Percentiles rank a stretch among this genome's conserved stretches.
These are phyloP conservation scores for Craniophora ligustri DNA, from an alignment of 2,888 invertebrate species.

Conservation along the genomic window DNA sequence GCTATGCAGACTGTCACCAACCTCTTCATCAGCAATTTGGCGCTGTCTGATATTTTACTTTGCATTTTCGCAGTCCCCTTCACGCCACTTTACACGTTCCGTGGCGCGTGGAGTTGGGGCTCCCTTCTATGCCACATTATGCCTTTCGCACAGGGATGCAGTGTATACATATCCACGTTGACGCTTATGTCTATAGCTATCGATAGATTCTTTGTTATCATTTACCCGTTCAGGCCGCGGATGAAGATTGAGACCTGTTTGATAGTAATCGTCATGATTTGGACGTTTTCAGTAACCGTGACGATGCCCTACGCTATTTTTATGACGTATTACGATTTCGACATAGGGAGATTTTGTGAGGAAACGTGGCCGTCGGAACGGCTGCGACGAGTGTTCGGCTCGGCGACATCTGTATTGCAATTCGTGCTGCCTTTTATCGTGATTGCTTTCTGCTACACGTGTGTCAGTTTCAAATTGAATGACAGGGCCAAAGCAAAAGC, in stretches of 20 bases:
- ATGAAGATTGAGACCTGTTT: conserved; percentile 97
- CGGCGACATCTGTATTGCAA: conserved; percentile 96
- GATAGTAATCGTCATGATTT: conserved; percentile 95
- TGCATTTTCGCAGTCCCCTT: conserved; percentile 98
- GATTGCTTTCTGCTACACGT: conserved; percentile 97
- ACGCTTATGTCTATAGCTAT: conserved; percentile 99
- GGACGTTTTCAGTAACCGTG: conserved; percentile 95
- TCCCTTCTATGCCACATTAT: conserved; percentile 96
- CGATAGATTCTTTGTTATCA: conserved; percentile 98
- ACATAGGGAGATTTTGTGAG: conserved; percentile 91
- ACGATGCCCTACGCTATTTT: conserved; percentile 97
- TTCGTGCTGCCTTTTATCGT: conserved; percentile 98
- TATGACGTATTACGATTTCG: conserved; percentile 90
- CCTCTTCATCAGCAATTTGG: conserved; percentile 98
- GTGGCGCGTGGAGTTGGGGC: conserved; percentile 98
- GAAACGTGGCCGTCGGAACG: conserved; percentile 97
- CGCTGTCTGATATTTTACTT: conserved; percentile 97
- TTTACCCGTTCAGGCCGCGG: conserved; percentile 97
- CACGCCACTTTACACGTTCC: conserved; percentile 97
- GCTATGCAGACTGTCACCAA: conserved; percentile 99
- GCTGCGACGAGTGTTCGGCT: conserved; percentile 94
- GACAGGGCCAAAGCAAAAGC: conserved; percentile 95
- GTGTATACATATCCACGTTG: conserved; percentile 98
- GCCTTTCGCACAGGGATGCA: conserved; percentile 97
- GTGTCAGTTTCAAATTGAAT: conserved; percentile 96